These are phyloP conservation scores for Micromussa lordhowensis DNA, from an alignment of 92 coral and sea anemone species.

Conservation along the genomic window DNA sequence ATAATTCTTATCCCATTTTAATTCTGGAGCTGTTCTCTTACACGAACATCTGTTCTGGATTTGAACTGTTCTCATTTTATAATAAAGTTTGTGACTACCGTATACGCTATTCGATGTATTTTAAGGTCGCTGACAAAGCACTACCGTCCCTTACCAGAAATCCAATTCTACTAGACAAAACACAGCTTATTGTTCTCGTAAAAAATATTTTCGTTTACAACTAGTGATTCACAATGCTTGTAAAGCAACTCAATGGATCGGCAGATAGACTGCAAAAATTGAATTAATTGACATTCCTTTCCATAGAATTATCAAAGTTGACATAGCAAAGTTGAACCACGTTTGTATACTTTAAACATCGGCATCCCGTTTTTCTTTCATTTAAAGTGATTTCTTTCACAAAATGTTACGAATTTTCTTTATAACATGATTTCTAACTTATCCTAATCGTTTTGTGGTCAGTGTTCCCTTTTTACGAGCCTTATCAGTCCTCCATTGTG, in stretches of 20 bases:
- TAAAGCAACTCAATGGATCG: neutral
- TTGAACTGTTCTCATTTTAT: neutral
- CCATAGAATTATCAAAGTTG: neutral
- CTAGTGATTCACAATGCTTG: neutral
- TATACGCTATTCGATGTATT: no score
- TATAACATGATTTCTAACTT: neutral
- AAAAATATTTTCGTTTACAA: neutral
- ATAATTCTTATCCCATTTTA: no score
- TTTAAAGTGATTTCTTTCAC: neutral
- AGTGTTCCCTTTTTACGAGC: neutral
- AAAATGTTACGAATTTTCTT: neutral
- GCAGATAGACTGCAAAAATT: neutral
- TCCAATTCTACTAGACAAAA: neutral
- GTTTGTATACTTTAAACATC: neutral
- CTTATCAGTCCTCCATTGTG: neutral
- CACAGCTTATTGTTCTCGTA: neutral
- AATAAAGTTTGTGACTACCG: no score
- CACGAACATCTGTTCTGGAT: neutral
- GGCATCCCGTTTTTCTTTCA: neutral
- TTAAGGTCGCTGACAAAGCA: neutral
- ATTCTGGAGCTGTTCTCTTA: neutral
- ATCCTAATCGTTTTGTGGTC: neutral
- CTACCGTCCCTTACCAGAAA: neutral
- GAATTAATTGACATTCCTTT: neutral
- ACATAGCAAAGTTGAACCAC: neutral